Conservation (phyloP, 2,113 vertebrate species). For the Glaucomys volans region DNA sequence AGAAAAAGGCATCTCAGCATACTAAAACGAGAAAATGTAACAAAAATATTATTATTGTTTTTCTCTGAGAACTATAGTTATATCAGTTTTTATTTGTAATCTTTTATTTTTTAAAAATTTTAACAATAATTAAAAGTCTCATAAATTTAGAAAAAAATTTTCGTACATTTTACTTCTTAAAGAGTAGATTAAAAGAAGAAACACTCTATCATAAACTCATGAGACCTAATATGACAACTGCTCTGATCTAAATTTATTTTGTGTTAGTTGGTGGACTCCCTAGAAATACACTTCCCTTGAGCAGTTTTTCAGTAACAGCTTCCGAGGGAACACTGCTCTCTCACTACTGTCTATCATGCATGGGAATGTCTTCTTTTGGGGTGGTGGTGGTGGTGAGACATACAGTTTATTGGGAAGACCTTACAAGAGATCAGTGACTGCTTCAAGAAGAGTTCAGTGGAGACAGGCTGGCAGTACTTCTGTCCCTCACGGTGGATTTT, state of each 20-base stretch:
- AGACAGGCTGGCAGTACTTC: too few species aligned
- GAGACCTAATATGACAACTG: background rate
- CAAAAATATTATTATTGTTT: background rate
- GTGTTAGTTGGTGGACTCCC: background rate
- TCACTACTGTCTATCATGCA: background rate
- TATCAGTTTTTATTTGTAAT: background rate
- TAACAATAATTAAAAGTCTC: background rate
- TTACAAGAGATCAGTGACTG: too few species aligned
- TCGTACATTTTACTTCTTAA: background rate
- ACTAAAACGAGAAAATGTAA: background rate
- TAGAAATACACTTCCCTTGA: background rate
- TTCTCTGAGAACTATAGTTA: background rate
- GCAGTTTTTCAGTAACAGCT: background rate
- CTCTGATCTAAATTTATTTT: conserved; percentile 3
- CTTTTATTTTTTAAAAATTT: conserved; percentile 13
- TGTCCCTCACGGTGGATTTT: too few species aligned
- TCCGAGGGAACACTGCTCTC: background rate
- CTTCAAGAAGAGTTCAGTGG: too few species aligned
- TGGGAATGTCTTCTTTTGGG: too few species aligned
- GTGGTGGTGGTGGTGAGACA: too few species aligned
- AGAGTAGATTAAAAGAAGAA: background rate
- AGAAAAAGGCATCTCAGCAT: background rate
- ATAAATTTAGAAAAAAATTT: background rate
- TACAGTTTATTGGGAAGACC: too few species aligned
- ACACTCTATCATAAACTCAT: background rate